phyloP scores from a whole-genome alignment of 2,888 invertebrate species.

The Stegophylla sp. region DNA sequence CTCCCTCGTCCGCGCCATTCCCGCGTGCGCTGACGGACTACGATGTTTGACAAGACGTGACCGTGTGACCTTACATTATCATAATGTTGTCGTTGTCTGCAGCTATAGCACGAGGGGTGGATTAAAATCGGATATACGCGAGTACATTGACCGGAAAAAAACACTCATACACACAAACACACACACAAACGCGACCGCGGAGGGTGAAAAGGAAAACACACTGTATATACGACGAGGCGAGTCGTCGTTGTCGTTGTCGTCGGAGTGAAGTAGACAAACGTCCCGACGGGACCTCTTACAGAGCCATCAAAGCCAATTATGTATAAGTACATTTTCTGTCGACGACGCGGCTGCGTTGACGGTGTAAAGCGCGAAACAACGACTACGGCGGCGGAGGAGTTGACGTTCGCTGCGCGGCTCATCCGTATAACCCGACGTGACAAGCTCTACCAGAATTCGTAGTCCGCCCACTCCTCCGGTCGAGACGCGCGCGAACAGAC shows the following conservation, averaged over 20 bases:
- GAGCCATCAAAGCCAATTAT: slow-evolving; percentile 56
- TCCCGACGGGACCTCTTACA: slow-evolving; percentile 28
- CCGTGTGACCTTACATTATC: background rate
- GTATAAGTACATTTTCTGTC: slow-evolving; percentile 49
- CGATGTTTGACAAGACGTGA: too few relatives aligned
- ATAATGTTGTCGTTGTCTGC: background rate
- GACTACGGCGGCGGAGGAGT: background rate
- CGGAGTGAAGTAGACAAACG: slow-evolving; percentile 3
- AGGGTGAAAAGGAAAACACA: too few relatives aligned
- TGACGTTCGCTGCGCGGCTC: background rate
- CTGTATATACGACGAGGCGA: too few relatives aligned
- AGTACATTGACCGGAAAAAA: slow-evolving; percentile 11
- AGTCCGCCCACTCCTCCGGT: slow-evolving; percentile 1
- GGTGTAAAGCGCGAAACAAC: slow-evolving; percentile 8
- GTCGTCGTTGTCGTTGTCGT: background rate
- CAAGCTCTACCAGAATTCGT: slow-evolving; percentile 43
- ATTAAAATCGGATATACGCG: slow-evolving; percentile 31
- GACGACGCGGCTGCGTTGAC: too few relatives aligned
- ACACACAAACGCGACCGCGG: background rate
- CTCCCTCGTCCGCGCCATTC: too few relatives aligned
- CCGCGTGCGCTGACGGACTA: too few relatives aligned
- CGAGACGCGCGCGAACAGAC: background rate
- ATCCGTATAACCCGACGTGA: slow-evolving; percentile 50
- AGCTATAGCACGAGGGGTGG: background rate
- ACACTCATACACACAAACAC: background rate